A percentile compares a stretch with the other conserved stretches of the same genome.
phyloP scores from a whole-genome alignment of 2,888 invertebrate species.

The Volucella bombylans region DNA sequence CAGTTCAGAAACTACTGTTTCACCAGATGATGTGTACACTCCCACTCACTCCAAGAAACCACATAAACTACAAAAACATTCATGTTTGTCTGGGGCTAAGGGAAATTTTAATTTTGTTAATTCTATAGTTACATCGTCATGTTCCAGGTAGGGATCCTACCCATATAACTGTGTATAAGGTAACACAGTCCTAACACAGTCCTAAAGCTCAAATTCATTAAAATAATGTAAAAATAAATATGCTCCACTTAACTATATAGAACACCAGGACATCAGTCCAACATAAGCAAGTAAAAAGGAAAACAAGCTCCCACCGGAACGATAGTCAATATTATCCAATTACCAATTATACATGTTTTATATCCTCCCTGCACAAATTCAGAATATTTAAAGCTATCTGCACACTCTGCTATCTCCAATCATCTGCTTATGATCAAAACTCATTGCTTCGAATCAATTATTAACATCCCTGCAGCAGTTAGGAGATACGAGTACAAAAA shows the following conservation, averaged over 20 bases:
- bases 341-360: conserved; percentile 18
- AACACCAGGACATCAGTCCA: neutral
- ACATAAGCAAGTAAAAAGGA: conserved; percentile 4
- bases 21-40: neutral
- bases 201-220: no score
- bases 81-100: no score
- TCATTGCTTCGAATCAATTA: conserved; percentile 54
- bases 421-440: conserved; percentile 40
- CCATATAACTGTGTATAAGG: no score
- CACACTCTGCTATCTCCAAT: conserved; percentile 22
- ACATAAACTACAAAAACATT: no score
- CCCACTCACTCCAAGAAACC: no score
- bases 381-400: conserved; percentile 35
- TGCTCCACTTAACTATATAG: neutral
- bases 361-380: conserved; percentile 7
- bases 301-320: conserved; percentile 27
- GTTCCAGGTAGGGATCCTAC: no score
- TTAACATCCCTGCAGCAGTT: conserved; percentile 18
- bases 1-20: conserved; percentile 26
- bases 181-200: no score
- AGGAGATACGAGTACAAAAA: neutral
- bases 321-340: conserved; percentile 52
- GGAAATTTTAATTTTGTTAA: no score
- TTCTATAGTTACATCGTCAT: no score
- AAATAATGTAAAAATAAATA: no score